Percentiles rank a stretch among this genome's conserved stretches.
Conservation (phyloP, 2,113 vertebrate genomes). For the Chaetura pelagica region DNA sequence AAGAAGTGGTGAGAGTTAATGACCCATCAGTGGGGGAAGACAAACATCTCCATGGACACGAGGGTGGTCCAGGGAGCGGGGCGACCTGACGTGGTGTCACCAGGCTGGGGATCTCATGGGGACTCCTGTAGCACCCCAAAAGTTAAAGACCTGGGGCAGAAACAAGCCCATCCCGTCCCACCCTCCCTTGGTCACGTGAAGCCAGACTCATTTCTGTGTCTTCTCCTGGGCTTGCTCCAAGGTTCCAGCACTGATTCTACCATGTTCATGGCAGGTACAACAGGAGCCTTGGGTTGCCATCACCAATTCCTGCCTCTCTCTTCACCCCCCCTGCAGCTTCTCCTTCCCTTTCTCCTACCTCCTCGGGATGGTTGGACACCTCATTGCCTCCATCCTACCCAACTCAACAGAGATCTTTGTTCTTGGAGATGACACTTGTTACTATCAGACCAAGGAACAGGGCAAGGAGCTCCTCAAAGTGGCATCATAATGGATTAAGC, state of each 20-base stretch:
- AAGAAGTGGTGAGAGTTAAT: constrained; percentile 47
- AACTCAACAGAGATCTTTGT: not conserved
- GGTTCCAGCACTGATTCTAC: too few species aligned
- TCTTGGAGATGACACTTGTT: not conserved
- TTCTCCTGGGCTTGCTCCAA: not conserved
- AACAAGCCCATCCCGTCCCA: not conserved
- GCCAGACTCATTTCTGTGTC: not conserved
- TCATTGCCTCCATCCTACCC: not conserved
- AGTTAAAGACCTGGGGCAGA: not conserved
- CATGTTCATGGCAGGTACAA: not conserved
- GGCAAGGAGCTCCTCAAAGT: not conserved
- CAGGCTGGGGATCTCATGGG: fast-evolving
- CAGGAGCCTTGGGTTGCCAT: not conserved
- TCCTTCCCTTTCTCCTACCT: not conserved
- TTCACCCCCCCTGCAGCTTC: not conserved
- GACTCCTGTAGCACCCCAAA: fast-evolving
- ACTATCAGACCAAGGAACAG: not conserved
- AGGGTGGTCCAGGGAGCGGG: not conserved
- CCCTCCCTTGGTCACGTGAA: not conserved
- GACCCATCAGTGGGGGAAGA: fast-evolving
- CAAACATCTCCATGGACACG: not conserved
- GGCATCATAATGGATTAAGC: not conserved
- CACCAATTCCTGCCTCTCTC: not conserved
- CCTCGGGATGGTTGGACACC: not conserved
- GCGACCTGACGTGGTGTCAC: fast-evolving